Evolutionary conservation across 2,113 vertebrate genomes (phyloP), one percentile per base, ranked within the genome.

Genomic region (Anguilla japonica): DNA sequence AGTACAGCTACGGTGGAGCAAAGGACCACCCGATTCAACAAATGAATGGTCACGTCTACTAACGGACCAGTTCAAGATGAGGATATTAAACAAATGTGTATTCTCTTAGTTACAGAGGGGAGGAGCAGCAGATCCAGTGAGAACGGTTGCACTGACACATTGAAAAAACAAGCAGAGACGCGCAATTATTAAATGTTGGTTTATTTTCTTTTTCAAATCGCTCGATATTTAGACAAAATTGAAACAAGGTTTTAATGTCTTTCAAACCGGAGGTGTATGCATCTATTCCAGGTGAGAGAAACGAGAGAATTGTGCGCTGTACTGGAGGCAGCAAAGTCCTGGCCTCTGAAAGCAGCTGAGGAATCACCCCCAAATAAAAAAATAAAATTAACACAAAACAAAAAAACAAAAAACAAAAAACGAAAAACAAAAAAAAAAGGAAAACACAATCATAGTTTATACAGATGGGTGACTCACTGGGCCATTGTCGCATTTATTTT

Each of bases 171-270:
- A 83, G 83, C 34, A 16, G 5, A 50, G 15, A 53, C 1, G 50
- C 50, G 41, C 89, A 88, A 92, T 93, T 95, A 95, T 94, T 94
- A 95, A 95, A 95, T 95, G 94, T 95, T 92, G 90, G 86, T 94
- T 94, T 95, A 94, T 93, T 94, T 94, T 92, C 91, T 92, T 91
- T 88, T 91, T 93, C 93, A 95, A 82, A 91, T 94, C 89, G 87
- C 92, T 91, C 94, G 92, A 94, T 95, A 93, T 92, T 92, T 91
- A 93, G 93, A 90, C 92, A 95, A 94, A 94, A 94, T 93, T 92
- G 91, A 92, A 94, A 94, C 92, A 14, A 93, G 91, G 91, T 91
- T 94, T 89, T 93, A 34, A 94, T 92, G 93, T 88, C 92, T 93
- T 91, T 94, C 92, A 93, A 78, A 93, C 91, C 92, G 92, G 93